Conservation (phyloP, 2,797 vertebrate species). For the Scyliorhinus canicula region DNA sequence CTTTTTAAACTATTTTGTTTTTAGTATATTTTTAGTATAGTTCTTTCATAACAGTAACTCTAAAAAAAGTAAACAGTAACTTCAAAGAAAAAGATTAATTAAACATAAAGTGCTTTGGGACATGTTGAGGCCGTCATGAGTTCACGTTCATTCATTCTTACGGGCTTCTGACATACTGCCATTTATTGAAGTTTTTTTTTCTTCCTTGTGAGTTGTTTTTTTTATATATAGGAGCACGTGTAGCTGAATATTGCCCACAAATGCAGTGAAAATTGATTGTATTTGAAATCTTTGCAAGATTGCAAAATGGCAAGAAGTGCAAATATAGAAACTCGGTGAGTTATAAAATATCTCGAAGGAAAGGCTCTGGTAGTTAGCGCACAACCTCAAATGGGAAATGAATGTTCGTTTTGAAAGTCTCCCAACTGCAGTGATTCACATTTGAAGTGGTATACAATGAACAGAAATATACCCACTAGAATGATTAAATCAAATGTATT, state of each 20-base stretch:
- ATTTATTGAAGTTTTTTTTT: not conserved
- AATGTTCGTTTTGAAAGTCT: not conserved
- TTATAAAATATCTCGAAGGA: not conserved
- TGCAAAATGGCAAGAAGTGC: not conserved
- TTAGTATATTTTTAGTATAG: not conserved
- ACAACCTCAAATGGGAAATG: not conserved
- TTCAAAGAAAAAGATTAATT: not conserved
- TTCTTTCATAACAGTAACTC: not conserved
- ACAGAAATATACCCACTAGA: not conserved
- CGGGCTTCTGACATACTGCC: not conserved
- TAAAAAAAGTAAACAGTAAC: too few relatives aligned
- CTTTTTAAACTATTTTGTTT: not conserved
- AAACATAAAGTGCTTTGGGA: not conserved
- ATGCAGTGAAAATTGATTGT: not conserved
- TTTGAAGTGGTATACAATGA: not conserved
- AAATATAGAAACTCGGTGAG: not conserved
- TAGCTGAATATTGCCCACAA: not conserved
- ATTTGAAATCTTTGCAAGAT: not conserved
- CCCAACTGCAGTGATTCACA: not conserved
- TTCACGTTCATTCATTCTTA: not conserved
- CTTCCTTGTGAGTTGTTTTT: not conserved
- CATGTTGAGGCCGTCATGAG: not conserved
- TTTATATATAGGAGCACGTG: not conserved
- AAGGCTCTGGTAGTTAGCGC: not conserved
- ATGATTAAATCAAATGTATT: not conserved